Conservation (phyloP, 2,113 vertebrate genomes). For the Nannospalax galili region DNA sequence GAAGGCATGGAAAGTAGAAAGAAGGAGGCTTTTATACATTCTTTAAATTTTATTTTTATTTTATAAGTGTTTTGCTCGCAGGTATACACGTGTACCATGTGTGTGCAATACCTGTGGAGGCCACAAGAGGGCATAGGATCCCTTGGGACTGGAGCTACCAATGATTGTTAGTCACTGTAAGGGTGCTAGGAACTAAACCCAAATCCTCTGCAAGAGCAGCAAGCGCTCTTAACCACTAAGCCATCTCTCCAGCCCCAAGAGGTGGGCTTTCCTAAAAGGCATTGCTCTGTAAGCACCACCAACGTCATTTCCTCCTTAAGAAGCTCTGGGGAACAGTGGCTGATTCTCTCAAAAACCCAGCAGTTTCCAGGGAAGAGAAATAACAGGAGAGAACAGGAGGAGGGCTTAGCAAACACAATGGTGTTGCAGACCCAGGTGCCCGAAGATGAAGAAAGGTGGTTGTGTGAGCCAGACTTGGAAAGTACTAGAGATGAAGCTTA, state of each 20-base stretch:
- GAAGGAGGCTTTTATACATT: background rate
- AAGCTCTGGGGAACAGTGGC: background rate
- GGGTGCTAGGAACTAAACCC: no score
- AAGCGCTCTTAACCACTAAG: no score
- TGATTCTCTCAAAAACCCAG: background rate
- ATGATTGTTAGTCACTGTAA: no score
- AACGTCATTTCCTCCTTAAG: background rate
- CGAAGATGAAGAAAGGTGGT: background rate
- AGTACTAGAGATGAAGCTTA: background rate
- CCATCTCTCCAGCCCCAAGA: no score
- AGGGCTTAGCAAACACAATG: background rate
- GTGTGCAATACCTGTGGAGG: no score
- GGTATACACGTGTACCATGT: no score
- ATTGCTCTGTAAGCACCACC: rapidly evolving
- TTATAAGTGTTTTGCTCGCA: no score
- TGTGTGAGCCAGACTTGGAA: background rate
- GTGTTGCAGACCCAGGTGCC: background rate
- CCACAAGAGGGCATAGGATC: no score
- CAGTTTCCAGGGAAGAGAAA: background rate
- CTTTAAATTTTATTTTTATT: no score
- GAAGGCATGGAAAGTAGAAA: background rate
- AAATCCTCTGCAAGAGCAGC: no score
- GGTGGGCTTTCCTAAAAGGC: no score
- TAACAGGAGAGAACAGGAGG: background rate
- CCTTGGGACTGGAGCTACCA: no score